Evolutionary conservation across 2,888 invertebrate species (phyloP), one percentile per base, ranked within the genome.

Genomic region (Eupeodes latifasciatus): DNA sequence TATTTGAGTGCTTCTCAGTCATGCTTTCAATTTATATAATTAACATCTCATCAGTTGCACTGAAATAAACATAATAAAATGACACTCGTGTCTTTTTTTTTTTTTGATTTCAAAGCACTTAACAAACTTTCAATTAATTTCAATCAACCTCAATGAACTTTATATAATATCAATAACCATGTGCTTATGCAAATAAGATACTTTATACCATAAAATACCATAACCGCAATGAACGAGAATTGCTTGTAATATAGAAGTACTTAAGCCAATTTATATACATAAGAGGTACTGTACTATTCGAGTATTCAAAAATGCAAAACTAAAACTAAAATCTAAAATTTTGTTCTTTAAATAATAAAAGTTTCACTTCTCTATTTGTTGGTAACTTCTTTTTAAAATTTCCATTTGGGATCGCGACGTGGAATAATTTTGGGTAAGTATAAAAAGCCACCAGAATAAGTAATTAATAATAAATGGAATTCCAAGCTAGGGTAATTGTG

Each of bases 401-500:
- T 44, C 59, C 53, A 69, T 51, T 69, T 27, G 2, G 14, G 16
- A 51, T 53, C 49, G 19, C 78, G 55, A 74, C 55, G 67, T 57
- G 62, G 74, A 78, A 78, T 64, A 74, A 69, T 69, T 81, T 78
- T 77, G 40, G 40, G 57, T 14, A 61, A 67, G 53, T 51, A 27
- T 27, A 85, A 85, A 67, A 77, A 76, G 57, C 51, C 81, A 59
- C 67, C 72, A 77, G 77, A 72, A 79, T 82, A 82, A 83, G 79
- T 83, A 83, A 87, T 87, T 87, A 80, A 80, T 83, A 76, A 87
- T 87, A 79, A 87, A 87, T 87, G 59, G 53, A 72, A 83, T 75
- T 55, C 75, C 40, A 16, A 66, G 77, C 51, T 53, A 19, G 61
- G 49, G 40, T 59, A 12, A 34, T 27, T 27, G 27, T 27, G 27